phyloP scores from a whole-genome alignment of 2,797 vertebrate species.

The Platyrinchus mystaceus region DNA sequence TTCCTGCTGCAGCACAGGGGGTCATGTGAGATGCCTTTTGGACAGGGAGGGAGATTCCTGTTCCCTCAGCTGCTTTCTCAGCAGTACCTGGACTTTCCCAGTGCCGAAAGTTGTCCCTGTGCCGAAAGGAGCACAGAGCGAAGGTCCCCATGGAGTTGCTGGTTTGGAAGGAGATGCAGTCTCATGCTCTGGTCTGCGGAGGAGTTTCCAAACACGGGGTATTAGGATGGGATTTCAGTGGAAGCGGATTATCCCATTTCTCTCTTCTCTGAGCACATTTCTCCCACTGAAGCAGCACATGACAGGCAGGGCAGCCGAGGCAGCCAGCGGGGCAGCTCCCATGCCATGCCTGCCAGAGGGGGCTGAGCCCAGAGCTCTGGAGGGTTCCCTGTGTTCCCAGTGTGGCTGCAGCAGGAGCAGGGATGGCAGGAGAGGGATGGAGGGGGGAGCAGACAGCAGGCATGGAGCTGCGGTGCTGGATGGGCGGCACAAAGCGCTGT shows the following conservation, averaged over 20 bases:
- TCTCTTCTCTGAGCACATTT: background rate
- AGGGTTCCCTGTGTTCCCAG: background rate
- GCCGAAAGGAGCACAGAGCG: accelerated
- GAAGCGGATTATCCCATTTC: background rate
- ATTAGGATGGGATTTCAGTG: slow-evolving; percentile 20
- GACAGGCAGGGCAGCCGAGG: background rate
- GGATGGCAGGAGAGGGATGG: slow-evolving; percentile 1
- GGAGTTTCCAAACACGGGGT: background rate
- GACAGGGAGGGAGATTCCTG: background rate
- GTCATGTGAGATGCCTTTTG: background rate
- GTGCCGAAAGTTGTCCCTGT: background rate
- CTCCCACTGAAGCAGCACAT: background rate
- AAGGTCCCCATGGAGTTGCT: background rate
- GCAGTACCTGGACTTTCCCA: background rate
- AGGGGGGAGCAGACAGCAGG: background rate
- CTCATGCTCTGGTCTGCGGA: background rate
- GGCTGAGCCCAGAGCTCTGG: background rate
- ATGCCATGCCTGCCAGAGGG: accelerated
- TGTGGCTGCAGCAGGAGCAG: background rate
- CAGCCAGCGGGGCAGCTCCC: background rate
- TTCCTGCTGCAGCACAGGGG: background rate
- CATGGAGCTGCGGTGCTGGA: background rate
- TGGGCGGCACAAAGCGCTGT: slow-evolving; percentile 19
- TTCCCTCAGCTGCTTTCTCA: background rate
- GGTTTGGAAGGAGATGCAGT: background rate